phyloP scores from a whole-genome alignment of 2,113 vertebrate genomes.

The Megaceryle torquata region DNA sequence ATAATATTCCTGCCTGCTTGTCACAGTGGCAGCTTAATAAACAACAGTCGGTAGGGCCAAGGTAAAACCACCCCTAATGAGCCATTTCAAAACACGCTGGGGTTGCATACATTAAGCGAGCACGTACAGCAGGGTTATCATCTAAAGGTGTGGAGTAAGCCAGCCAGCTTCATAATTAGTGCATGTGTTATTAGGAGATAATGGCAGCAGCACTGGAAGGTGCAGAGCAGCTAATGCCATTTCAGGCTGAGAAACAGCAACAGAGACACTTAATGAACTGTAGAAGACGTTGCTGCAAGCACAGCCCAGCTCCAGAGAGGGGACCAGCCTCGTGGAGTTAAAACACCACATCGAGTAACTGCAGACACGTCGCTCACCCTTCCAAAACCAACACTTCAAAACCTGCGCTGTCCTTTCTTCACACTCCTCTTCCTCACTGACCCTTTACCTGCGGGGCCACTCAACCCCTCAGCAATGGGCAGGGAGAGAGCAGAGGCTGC shows the following conservation, averaged over 20 bases:
- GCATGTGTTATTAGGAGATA: not conserved
- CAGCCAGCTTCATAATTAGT: not conserved
- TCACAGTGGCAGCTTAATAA: not conserved
- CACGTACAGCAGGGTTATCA: not conserved
- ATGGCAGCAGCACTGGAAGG: not conserved
- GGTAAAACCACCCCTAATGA: not conserved
- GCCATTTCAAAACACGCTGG: not conserved
- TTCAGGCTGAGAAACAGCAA: not conserved
- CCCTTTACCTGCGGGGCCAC: not conserved
- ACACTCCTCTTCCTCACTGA: not conserved
- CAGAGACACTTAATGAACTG: not conserved
- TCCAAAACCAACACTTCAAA: fast-evolving
- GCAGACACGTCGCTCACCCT: fast-evolving
- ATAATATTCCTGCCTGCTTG: fast-evolving
- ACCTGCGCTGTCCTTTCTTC: not conserved
- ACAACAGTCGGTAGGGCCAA: not conserved
- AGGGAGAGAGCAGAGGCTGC: not conserved
- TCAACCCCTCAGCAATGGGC: fast-evolving
- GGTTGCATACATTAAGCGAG: not conserved
- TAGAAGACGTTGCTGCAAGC: not conserved
- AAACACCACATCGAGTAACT: not conserved
- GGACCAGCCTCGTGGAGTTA: not conserved
- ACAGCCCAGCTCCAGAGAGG: not conserved
- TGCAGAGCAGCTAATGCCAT: not conserved
- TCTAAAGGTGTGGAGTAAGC: not conserved